phyloP scores from a whole-genome alignment of 2,113 vertebrate species.

The Chionodraco myersi region DNA sequence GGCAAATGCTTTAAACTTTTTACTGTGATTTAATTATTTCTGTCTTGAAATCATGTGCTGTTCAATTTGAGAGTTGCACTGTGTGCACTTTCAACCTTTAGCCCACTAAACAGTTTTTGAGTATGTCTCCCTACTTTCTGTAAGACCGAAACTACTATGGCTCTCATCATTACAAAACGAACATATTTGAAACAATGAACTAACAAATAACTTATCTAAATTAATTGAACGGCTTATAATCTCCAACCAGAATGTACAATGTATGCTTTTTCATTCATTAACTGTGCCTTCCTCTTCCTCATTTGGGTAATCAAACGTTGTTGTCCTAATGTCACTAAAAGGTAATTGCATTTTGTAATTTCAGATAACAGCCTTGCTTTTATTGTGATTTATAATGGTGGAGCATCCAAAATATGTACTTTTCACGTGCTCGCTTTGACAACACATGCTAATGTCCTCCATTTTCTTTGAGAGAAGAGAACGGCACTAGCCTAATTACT shows the following conservation, averaged over 20 bases:
- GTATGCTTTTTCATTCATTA: neutral
- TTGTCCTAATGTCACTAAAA: neutral
- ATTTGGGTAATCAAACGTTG: neutral
- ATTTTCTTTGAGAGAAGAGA: constrained; percentile 6
- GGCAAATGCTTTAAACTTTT: constrained; percentile 23
- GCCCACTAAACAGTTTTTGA: neutral
- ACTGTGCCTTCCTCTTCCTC: neutral
- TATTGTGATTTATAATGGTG: neutral
- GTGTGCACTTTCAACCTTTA: constrained; percentile 1
- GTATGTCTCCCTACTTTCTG: neutral
- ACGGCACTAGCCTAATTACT: neutral
- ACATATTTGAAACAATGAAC: neutral
- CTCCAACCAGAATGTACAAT: neutral
- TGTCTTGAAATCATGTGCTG: constrained; percentile 1
- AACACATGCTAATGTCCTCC: neutral
- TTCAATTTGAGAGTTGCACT: constrained; percentile 2
- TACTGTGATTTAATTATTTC: constrained; percentile 18
- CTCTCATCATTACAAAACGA: neutral
- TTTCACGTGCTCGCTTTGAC: neutral
- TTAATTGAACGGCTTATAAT: neutral
- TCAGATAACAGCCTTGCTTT: neutral
- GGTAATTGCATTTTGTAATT: neutral
- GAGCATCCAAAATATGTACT: neutral
- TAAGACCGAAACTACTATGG: neutral
- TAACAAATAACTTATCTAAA: neutral